Evolutionary conservation across 1,140 invertebrate genomes (phyloP), one percentile per base, ranked within the genome.

Genomic region (Anoplolepis gracilipes): DNA sequence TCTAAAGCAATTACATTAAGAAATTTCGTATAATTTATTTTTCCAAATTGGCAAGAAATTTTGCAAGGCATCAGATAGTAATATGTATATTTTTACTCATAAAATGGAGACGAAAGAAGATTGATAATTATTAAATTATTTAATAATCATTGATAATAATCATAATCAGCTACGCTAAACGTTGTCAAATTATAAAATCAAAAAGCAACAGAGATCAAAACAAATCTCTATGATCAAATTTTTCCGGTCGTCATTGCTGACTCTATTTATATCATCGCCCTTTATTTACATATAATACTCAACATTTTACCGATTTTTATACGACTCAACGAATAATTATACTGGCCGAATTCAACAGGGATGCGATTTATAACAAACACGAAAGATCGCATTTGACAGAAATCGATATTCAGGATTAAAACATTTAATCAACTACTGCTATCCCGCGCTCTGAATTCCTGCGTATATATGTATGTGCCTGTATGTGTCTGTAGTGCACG

Each of bases 381-480:
- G 57, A 28, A 16, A 61, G 4, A 16, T 30, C 65, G n/a, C 33
- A 36, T 76, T 81, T 81, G 55, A 42, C 25, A 75, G 76, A 88
- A 89, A 86, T 85, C 84, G 75, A 72, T 76, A 82, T 79, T 42
- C 77, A 75, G 36, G 87, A 88, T 85, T 88, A 88, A 70, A 81
- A 42, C 77, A 70, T 88, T 88, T 75, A 85, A 85, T 67, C 76
- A 57, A 85, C 39, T 57, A 53, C 10, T 72, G 57, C 8, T 30
- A 30, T 53, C 42, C 19, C 30, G 39, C 46, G 36, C 36, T 57
- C 62, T 57, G 69, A 57, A 88, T 69, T 69, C 69, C 75, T 65
- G 39, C 36, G 4, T 46, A 46, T 46, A 46, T 13, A 16, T 49
- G 4, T 16, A 10, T 42, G 42, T 73, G 57, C 61, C 0, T 16